Evolutionary conservation across 2,888 invertebrate genomes (phyloP), one percentile per base, ranked within the genome.

Genomic region (Cheiracanthium punctorium): DNA sequence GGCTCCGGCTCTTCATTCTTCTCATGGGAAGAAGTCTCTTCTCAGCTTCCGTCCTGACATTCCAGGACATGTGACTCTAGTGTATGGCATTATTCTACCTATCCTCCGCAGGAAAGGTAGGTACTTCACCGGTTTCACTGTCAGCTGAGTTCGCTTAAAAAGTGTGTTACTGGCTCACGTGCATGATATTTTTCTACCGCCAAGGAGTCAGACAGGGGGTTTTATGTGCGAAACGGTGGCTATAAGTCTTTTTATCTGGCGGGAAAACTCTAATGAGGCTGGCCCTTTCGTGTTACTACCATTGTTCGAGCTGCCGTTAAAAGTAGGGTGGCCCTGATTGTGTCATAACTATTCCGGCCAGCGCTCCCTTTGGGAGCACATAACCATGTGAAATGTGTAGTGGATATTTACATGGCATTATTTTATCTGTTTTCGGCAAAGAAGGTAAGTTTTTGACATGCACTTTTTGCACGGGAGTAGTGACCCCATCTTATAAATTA

Each of bases 1-100:
- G 70, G 82, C 72, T 72, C 73, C 64, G 33, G 33, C 72, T 30
- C 48, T 24, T 32, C 43, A 65, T 64, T 71, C 52, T 71, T 77
- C 43, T 48, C 30, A 64, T 71, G 71, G 77, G 48, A 58, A 82
- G 76, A 73, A 58, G 28, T 32, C 33, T 64, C 64, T 76, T 70
- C 75, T 76, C n/a, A 33, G 28, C 43, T 73, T 73, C 81, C 80
- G 80, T 81, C 80, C 81, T 79, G 71, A 58, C 58, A 48, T 20
- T 48, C 69, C 69, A 82, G 77, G 84, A 73, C 84, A 88, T 88
- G 84, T 88, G 84, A 85, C 64, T 79, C 88, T 76, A 41, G 88
- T 88, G 88, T 76, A 88, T 88, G 88, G 88, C 88, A 77, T 70
- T 88, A 64, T 88, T 88, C 76, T 88, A 88, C 80, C 86, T 88